Base-by-base conservation (phyloP, 2,888 invertebrate species). In the Agriotes lineatus region DNA sequence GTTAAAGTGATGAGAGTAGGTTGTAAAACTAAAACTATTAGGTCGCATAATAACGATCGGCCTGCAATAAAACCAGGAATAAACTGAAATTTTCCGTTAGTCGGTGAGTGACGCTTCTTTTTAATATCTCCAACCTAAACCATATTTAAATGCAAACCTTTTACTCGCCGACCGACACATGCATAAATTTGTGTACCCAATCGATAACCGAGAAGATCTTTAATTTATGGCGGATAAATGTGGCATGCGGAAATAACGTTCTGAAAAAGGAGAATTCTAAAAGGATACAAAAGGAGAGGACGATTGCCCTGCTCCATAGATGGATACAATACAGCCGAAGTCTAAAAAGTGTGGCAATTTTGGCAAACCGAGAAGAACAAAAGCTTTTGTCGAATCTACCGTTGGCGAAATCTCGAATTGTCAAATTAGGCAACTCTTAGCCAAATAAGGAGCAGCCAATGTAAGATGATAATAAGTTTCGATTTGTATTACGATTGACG, bases 111-210 rank as follows among this genome's bases (percentile, higher is more conserved):
- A 10, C 20, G 56, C 12, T 39, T 19, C 56, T 20, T 39, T 56
- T 22, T 39, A 20, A 56, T 56, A 39, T 56, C 30, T 10, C 37
- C 14, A 30, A 52, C 52, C 30, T 52, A 56, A 56, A 39, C 20
- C 56, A 39, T 39, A 56, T 56, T 56, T 39, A 56, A 56, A 56
- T 56, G 56, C 37, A 37, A 56, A 56, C 56, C 39, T 39, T 35
- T 12, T 33, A 39, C 39, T 56, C 56, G 56, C 56, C 52, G 33
- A 16, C 56, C n/a, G 56, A 56, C 56, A 39, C 56, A 39, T 56
- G 37, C 56, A 56, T 56, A 56, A 56, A 56, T 56, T 56, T 56
- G 56, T 39, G n/a, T 35, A 39, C 5, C 56, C 56, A 20, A 56
- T 56, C 56, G 37, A 56, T 56, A 39, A 39, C 19, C 14, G 7